Evolutionary conservation across 2,888 invertebrate genomes (phyloP), one percentile per base, ranked within the genome.

Genomic region (Agonopterix alstromeriana): DNA sequence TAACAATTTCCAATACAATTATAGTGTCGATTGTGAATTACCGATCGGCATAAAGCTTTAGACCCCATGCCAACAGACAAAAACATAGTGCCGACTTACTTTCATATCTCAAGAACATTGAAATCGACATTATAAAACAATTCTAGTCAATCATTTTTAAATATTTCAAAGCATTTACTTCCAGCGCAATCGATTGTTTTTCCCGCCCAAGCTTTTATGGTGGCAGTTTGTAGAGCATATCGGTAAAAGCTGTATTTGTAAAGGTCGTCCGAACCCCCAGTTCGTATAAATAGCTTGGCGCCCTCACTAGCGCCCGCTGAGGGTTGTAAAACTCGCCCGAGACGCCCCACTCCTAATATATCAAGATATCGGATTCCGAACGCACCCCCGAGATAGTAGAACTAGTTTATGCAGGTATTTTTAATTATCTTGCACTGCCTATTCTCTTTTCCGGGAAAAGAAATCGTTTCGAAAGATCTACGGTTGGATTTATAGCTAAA

Each of bases 281-380:
- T 47, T 36, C 42, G 53, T 65, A 63, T 67, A 65, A 67, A 68
- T 67, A 68, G 65, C 63, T 46, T 57, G 62, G 59, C 67, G 60
- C 65, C 65, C 56, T 27, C 27, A 27, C 27, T 27, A 27, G 27
- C 27, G 27, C 27, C 27, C 27, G 27, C 5, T 1, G 63, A 65
- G 77, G 79, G 73, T 73, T 74, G 76, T 78, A 77, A 81, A 79
- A 73, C 61, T 67, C 58, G 60, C 60, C 67, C 59, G 61, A 69
- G 70, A 61, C 68, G 58, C 79, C 76, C 82, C 67, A 60, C 60
- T 61, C 57, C 68, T 70, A 73, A 79, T 81, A 76, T 73, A 83
- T 81, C 80, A 81, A 73, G 80, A 79, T 83, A 83, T 80, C 73
- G 74, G 60, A 74, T 79, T 76, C 76, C 74, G 63, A 65, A 63